Percentiles rank a stretch among this genome's conserved stretches.
Evolutionary conservation across 2,113 vertebrate species (phyloP).

Genomic region (Piprites chloris): DNA sequence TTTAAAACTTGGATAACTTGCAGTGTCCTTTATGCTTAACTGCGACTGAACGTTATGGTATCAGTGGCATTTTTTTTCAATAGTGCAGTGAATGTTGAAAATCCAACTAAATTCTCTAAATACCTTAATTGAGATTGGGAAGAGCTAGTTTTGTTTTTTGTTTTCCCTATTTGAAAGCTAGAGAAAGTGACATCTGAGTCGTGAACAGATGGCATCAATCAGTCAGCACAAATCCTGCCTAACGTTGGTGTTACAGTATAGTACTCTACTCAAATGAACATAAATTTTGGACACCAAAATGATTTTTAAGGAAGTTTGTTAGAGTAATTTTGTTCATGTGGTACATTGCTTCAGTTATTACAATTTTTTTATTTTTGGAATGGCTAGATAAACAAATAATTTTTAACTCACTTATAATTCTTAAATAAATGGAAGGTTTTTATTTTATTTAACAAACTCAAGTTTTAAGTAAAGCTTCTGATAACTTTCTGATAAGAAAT

Average conservation of each 20-base stretch:
- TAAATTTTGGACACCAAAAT: not conserved
- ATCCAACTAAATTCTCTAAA: not conserved
- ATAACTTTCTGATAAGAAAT: not conserved
- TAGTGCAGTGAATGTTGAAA: not conserved
- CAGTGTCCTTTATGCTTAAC: not conserved
- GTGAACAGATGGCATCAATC: constrained; percentile 47
- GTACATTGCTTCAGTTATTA: not conserved
- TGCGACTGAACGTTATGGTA: not conserved
- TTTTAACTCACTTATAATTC: not conserved
- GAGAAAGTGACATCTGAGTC: not conserved
- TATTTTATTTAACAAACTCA: not conserved
- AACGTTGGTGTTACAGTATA: not conserved
- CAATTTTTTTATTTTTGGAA: not conserved
- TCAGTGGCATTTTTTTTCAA: not conserved
- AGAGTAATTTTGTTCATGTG: not conserved
- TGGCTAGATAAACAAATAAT: not conserved
- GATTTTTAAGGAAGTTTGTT: not conserved
- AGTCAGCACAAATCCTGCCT: constrained; percentile 27
- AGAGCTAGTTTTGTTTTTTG: constrained; percentile 4
- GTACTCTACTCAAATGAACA: not conserved
- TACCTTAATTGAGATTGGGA: not conserved
- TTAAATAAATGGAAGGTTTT: not conserved
- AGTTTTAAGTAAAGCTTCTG: not conserved
- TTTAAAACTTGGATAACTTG: not conserved
- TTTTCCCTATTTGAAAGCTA: not conserved